Evolutionary conservation across 2,113 vertebrate species (phyloP), one percentile per base, ranked within the genome.

Genomic region (Hippocampus abdominalis): DNA sequence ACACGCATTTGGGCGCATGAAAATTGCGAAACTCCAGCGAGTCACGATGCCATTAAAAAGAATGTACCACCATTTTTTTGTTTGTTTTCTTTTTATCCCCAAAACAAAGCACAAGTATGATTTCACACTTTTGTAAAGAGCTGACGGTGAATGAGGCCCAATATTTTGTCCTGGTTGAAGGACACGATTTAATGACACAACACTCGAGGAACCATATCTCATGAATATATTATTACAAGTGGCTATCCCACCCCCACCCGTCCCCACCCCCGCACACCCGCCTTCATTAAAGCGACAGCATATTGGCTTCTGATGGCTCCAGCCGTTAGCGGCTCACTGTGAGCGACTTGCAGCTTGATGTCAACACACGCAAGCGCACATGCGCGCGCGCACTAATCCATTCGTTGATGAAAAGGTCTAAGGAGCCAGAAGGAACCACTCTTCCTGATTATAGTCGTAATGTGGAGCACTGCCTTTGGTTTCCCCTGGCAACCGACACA

Each of bases 371-470:
- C 61, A 29, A 23, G 66, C 66, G 69, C 61, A 29, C 60, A 69
- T 72, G 48, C 64, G 64, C 29, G 32, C 60, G 71, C 65, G 80
- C 48, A 73, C 11, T 12, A 57, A 79, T 84, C 81, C 83, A 88
- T 88, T 88, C 85, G 86, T 72, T 87, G 81, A 89, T 90, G 87
- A 80, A 68, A 77, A 25, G 63, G 78, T 60, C 64, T 72, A 54
- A 8, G 1, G 21, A 48, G 78, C 85, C 84, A 83, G 78, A 80
- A 77, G 74, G 76, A 72, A 79, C 73, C 78, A 82, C 86, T 88
- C 74, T 70, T 72, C 79, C 74, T 86, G 81, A 90, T 89, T 89
- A 88, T 79, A 64, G 49, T 64, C 80, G 62, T 83, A 74, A 80
- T 77, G 71, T 69, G 69, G 71, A 85, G 80, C 64, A 4, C 66